Evolutionary conservation across 2,113 vertebrate genomes (phyloP).

Genomic region (Murina feae): DNA sequence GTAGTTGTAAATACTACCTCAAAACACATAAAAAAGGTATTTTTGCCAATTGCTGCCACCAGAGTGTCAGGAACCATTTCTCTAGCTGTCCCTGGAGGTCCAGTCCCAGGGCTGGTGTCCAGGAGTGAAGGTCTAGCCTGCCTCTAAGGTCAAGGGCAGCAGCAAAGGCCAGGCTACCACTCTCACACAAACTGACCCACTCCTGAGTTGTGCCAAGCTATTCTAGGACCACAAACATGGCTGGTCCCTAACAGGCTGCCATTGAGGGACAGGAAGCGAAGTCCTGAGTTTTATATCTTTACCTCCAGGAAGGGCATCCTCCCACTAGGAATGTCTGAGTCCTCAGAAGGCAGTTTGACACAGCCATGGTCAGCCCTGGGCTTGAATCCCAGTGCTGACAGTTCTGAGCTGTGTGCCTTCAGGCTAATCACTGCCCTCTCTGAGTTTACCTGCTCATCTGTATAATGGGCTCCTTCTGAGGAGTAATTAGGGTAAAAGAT

Average conservation of each 20-base stretch:
- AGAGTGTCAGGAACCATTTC: not conserved
- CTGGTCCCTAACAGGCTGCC: not conserved
- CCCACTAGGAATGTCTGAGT: not conserved
- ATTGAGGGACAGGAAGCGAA: not conserved
- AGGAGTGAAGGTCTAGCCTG: not conserved
- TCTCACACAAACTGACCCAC: not conserved
- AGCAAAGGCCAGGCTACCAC: not conserved
- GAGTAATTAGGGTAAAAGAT: not conserved
- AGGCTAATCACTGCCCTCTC: not conserved
- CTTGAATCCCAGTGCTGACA: not conserved
- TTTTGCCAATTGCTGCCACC: not conserved
- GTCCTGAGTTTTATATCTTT: not conserved
- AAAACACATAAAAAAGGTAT: not conserved
- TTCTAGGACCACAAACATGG: not conserved
- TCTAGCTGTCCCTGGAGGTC: not conserved
- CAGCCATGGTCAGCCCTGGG: not conserved
- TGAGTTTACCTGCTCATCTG: not conserved
- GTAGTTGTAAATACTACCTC: not conserved
- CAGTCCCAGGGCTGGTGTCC: not conserved
- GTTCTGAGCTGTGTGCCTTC: not conserved
- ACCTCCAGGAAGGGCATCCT: not conserved
- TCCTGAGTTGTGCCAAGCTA: too few relatives aligned
- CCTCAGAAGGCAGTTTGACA: not conserved
- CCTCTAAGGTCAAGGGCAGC: not conserved
- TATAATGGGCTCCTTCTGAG: not conserved